Evolutionary conservation across 2,113 vertebrate genomes (phyloP), one percentile per base, ranked within the genome.

Genomic region (Silurus asotus): DNA sequence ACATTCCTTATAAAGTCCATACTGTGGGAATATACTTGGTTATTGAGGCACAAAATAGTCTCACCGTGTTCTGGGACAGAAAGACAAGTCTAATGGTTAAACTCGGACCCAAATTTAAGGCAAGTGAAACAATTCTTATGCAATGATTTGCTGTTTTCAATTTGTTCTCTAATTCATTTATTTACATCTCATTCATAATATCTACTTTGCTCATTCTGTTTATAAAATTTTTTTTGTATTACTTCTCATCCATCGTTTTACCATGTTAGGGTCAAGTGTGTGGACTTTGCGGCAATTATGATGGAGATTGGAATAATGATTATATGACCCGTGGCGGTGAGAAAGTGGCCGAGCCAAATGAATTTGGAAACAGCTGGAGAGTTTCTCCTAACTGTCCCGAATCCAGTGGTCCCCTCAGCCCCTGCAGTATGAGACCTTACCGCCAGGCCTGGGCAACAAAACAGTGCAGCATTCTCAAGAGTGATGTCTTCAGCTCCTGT

Each of bases 351-450:
- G 92, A 95, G 5, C 90, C 94, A 10, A 25, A 91, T 85, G 92
- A 94, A 75, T 97, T 98, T 93, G 97, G 94, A 86, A 97, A 97
- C 90, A 97, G 96, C 90, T 98, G 97, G 97, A 96, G 95, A 92
- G 90, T 94, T 51, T 94, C 93, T 49, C 85, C 94, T 0, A 92
- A 78, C 25, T 98, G 97, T 80, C 93, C 95, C 2, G 89, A 95
- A 90, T 90, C 91, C 79, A 91, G 91, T 6, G 8, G 23, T 56
- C 81, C 81, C 0, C 92, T 86, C 65, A 90, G 94, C 87, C 91
- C 96, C 7, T 97, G 97, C 83, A 74, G 48, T 51, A 51, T 91
- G 4, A 96, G 96, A 87, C 95, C 96, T 37, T 91, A 97, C 82
- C 92, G 96, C 61, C 92, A 88, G 89, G 93, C 95, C 51, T 97